Base-by-base conservation (phyloP, 64 coral and sea anemone genomes). In the Montipora cactus region DNA sequence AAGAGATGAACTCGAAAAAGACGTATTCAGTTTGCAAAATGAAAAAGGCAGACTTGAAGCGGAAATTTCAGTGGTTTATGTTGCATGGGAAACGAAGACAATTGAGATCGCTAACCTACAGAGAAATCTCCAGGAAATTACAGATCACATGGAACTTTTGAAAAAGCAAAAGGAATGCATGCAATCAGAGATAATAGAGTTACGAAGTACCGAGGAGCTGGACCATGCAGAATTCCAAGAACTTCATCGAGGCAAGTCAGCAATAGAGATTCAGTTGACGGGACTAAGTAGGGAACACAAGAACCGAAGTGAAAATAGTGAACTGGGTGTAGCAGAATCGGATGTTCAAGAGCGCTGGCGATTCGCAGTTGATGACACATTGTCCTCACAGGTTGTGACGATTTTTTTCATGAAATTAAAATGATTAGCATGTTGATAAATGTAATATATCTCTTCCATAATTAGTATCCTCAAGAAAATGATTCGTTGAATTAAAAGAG, bases 1-100 rank as follows among this genome's bases (percentile, higher is more conserved):
- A 12, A 96, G 80, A 87, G 72, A 84, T 67, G 73, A 93, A 11
- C 71, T 96, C 1, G 95, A 96, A 14, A 93, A 85, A 79, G 67
- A 93, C 28, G 59, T 93, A 67, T 90, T 90, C 20, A 44, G 59
- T 59, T 77, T 96, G 8, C 72, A 90, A 53, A 93, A 70, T 50
- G 84, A 93, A 49, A 82, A 96, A 79, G 0, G 18, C 45, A 78
- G 47, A 78, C 46, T 78, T 49, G 84, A 98, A 77, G 22, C 89
- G 15, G 89, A 89, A 10, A 91, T 92, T 67, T 92, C 93, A 50
- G n/a, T 77, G 15, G 93, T 57, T 23, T 84, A 95, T 14, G 48
- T 74, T 18, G 79, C 71, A 0, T 98, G 93, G 96, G 91, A 82
- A 70, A 80, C 73, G 18, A 98, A 86, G 5, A 81, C 78, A 44